Evolutionary conservation across 2,888 invertebrate species (phyloP).

Genomic region (Cephus pulcher): DNA sequence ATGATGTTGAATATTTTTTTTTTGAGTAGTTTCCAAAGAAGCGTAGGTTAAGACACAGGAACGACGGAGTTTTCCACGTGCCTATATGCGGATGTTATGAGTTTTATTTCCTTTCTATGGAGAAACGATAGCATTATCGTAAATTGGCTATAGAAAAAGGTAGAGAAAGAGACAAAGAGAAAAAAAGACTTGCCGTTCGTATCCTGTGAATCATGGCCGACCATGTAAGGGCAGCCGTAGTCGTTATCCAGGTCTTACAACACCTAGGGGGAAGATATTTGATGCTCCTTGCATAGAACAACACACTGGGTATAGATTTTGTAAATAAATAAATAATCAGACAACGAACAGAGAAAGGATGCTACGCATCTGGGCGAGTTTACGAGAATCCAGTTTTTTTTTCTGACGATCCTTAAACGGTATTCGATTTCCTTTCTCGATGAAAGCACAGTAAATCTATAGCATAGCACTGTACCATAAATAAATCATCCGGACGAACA

Average conservation of each 20-base stretch:
- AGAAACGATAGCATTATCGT: neutral
- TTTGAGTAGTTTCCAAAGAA: neutral
- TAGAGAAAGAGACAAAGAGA: neutral
- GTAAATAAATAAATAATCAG: neutral
- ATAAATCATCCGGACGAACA: no score
- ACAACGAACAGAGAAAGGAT: no score
- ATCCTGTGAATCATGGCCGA: constrained; percentile 16
- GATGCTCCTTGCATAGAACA: constrained; percentile 8
- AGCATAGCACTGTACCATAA: no score
- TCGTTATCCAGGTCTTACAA: constrained; percentile 13
- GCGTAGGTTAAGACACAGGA: neutral
- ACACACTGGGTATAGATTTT: neutral
- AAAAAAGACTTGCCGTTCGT: neutral
- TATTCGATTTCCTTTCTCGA: no score
- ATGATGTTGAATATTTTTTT: neutral
- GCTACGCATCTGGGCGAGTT: no score
- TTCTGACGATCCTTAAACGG: no score
- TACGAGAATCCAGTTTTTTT: no score
- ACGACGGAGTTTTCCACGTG: neutral
- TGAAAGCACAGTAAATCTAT: no score
- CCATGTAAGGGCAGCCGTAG: constrained; percentile 13
- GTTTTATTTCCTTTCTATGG: neutral
- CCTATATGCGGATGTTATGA: neutral
- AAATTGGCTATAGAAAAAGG: neutral
- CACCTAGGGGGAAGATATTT: constrained; percentile 20